A percentile compares a stretch with the other conserved stretches of the same genome.
Evolutionary conservation across 2,888 invertebrate species (phyloP).

Genomic region (Trichogramma dendrolimi): DNA sequence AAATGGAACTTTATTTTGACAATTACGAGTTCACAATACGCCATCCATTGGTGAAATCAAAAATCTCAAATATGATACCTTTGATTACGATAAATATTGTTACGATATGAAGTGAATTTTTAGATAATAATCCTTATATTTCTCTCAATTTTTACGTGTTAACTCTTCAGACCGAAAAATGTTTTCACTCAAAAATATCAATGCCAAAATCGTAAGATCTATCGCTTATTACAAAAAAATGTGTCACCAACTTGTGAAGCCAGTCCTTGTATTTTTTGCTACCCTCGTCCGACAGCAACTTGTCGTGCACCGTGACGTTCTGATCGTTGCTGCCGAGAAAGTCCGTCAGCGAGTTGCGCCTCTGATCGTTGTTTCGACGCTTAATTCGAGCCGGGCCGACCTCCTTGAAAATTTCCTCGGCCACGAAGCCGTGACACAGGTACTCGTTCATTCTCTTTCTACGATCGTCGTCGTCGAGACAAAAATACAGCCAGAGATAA

Average conservation of each 20-base stretch:
- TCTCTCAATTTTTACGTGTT: not conserved
- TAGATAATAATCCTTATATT: too few relatives aligned
- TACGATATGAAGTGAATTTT: too few relatives aligned
- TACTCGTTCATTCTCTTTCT: constrained; percentile 78
- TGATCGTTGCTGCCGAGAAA: constrained; percentile 37
- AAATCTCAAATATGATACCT: too few relatives aligned
- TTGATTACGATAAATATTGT: too few relatives aligned
- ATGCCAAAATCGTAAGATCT: not conserved
- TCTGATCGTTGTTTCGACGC: constrained; percentile 51
- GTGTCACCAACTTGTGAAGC: constrained; percentile 61
- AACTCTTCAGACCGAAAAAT: not conserved
- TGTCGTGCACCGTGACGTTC: constrained; percentile 52
- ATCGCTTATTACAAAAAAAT: not conserved
- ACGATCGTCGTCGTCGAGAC: constrained; percentile 18
- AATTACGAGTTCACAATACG: too few relatives aligned
- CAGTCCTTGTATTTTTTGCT: constrained; percentile 71
- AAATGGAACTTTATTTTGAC: too few relatives aligned
- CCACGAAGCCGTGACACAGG: constrained; percentile 69
- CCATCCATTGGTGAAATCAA: too few relatives aligned
- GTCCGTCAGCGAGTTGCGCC: constrained; percentile 36
- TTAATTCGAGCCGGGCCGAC: constrained; percentile 53
- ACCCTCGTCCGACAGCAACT: constrained; percentile 65
- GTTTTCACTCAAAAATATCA: not conserved
- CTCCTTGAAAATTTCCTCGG: constrained; percentile 68
- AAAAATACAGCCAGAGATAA: not conserved